These are phyloP conservation scores for Chloroclystis v-ata DNA, from an alignment of 2,888 invertebrate species.

Conservation along the genomic window DNA sequence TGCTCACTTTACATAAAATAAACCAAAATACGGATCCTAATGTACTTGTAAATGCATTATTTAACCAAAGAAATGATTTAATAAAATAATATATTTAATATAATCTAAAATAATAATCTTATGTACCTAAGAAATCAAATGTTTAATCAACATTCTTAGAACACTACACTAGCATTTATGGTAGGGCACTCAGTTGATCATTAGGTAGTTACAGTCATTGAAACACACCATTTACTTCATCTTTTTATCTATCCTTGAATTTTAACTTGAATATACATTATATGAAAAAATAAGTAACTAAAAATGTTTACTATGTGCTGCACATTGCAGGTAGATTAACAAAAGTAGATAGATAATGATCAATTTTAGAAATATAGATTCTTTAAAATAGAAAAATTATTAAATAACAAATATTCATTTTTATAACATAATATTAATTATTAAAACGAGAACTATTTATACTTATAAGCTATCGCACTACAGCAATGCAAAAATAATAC, in stretches of 20 bases:
- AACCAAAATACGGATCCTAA: constrained; percentile 43
- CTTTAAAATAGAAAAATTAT: not conserved
- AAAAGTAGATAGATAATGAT: too few species aligned
- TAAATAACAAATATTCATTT: constrained; percentile 16
- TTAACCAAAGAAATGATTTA: constrained; percentile 20
- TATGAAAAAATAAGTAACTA: too few species aligned
- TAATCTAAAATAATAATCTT: constrained; percentile 8
- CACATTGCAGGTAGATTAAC: too few species aligned
- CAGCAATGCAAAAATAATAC: constrained; percentile 3
- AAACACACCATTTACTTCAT: too few species aligned
- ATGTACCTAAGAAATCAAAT: too few species aligned
- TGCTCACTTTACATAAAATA: constrained; percentile 51
- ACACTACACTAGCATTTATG: too few species aligned
- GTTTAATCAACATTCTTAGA: too few species aligned
- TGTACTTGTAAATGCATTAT: constrained; percentile 51
- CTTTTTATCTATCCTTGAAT: too few species aligned
- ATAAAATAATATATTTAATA: not conserved
- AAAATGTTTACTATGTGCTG: too few species aligned
- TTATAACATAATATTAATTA: constrained; percentile 18
- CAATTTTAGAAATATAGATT: constrained; percentile 9
- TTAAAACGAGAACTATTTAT: constrained; percentile 16
- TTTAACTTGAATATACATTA: too few species aligned
- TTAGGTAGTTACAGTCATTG: too few species aligned
- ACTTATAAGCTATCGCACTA: constrained; percentile 4
- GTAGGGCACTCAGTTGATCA: too few species aligned